Evolutionary conservation across 2,888 invertebrate genomes (phyloP), one percentile per base, ranked within the genome.

Genomic region (Alentia gelatinosa): DNA sequence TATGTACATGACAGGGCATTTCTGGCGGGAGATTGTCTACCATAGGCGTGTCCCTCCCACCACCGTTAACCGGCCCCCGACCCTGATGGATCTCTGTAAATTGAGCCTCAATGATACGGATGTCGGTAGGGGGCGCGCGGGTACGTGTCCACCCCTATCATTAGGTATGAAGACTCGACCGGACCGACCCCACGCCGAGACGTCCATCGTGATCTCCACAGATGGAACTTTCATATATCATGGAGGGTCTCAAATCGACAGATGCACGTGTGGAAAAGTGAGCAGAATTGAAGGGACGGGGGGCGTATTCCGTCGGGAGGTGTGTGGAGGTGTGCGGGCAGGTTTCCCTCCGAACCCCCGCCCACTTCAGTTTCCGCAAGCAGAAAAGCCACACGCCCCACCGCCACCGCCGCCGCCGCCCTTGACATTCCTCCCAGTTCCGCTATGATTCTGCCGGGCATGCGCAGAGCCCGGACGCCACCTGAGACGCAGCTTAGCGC

Each of bases 81-180:
- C 33, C 12, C 68, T 68, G 68, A 68, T 68, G 33, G 68, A 68
- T 68, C 68, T 68, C 5, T 68, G 68, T 68, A 68, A 68, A 30
- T 68, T 68, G 68, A 68, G 68, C 68, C 68, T 26, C 23, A 26
- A 68, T 68, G 68, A 68, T 68, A 68, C 33, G 23, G 30, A 68
- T 68, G 26, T 68, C 68, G 30, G 68, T 30, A 30, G 68, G 68
- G 33, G 68, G 68, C 33, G 30, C 30, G n/a, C 12, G 68, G 68
- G 30, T 68, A 68, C 68, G 30, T 68, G 68, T 68, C 68, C 68
- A 68, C 68, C 68, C 68, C 68, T 68, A 68, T 26, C 68, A 68
- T 68, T 68, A 68, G 68, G 33, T 68, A 30, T 30, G 30, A 68
- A 68, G 12, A 26, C 33, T 26, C 1, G 1, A 12, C 68, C 30